Percentiles rank a stretch among this genome's conserved stretches.
phyloP scores from a whole-genome alignment of 2,113 vertebrate species.

The Podocnemis expansa region DNA sequence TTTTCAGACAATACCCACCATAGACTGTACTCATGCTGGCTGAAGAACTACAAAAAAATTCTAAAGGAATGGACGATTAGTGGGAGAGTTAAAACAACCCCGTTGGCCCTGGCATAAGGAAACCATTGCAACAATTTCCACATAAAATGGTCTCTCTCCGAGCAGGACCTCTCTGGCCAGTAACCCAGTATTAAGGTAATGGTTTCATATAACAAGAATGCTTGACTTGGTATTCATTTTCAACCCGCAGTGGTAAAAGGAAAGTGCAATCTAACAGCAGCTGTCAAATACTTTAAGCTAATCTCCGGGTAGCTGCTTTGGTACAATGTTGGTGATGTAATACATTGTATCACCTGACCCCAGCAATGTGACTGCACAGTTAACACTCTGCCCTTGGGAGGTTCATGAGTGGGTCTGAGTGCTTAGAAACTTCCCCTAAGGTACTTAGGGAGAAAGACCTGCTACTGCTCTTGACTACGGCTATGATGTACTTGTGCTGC shows the following conservation, averaged over 20 bases:
- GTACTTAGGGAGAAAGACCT: conserved; percentile 53
- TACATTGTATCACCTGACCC: conserved; percentile 28
- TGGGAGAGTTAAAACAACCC: conserved; percentile 14
- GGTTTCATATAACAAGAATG: conserved; percentile 26
- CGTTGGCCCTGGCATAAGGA: neutral
- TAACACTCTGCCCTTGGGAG: conserved; percentile 55
- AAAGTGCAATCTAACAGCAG: conserved; percentile 48
- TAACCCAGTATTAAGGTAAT: neutral
- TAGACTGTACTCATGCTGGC: conserved; percentile 41
- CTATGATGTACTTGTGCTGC: conserved; percentile 8
- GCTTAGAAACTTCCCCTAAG: conserved; percentile 34
- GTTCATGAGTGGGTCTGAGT: neutral
- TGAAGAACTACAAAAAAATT: neutral
- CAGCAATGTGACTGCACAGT: conserved; percentile 24
- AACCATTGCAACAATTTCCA: neutral
- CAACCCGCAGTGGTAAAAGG: conserved; percentile 18
- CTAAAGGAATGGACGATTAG: conserved; percentile 5
- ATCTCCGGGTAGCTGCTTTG: conserved; percentile 29
- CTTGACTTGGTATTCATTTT: conserved; percentile 43
- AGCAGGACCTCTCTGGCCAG: conserved; percentile 27
- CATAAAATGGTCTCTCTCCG: conserved; percentile 24
- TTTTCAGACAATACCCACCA: neutral
- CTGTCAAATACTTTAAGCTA: conserved; percentile 65
- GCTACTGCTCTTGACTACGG: neutral
- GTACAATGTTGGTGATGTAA: conserved; percentile 55